phyloP scores from a whole-genome alignment of 2,113 vertebrate species.

The Phaetusa simplex region DNA sequence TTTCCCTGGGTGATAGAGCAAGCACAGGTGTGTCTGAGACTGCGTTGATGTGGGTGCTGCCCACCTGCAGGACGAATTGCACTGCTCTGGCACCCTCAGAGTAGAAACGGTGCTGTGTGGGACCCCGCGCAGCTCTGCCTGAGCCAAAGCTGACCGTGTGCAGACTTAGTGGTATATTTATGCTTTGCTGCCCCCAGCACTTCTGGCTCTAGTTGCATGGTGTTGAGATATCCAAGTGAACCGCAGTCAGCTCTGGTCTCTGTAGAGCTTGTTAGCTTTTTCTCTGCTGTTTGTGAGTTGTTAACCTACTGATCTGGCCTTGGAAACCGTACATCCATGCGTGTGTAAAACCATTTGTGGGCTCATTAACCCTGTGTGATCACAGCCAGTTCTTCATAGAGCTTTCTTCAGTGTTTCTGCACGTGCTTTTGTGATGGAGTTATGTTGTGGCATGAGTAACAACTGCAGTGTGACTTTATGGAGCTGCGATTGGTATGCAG shows the following conservation, averaged over 20 bases:
- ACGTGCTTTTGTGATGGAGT: not conserved
- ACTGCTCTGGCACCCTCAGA: not conserved
- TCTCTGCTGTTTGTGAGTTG: not conserved
- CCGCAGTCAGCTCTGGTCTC: not conserved
- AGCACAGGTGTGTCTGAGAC: not conserved
- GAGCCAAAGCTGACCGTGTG: not conserved
- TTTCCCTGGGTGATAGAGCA: not conserved
- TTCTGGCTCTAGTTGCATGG: not conserved
- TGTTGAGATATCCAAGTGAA: not conserved
- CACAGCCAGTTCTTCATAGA: not conserved
- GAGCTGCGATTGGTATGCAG: not conserved
- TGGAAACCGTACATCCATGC: not conserved
- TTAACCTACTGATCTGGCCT: not conserved
- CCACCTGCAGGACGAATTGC: rapidly evolving
- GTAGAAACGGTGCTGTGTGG: not conserved
- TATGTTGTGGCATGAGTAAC: not conserved
- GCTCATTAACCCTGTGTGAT: not conserved
- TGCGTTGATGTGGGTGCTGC: not conserved
- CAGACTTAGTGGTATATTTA: not conserved
- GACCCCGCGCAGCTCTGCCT: not conserved
- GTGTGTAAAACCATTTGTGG: not conserved
- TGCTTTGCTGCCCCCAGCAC: not conserved
- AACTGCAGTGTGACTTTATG: not conserved
- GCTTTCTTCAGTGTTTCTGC: not conserved
- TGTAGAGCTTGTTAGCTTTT: slow-evolving; percentile 19